Evolutionary conservation across 2,797 vertebrate species (phyloP).

Genomic region (Syncerus caffer): DNA sequence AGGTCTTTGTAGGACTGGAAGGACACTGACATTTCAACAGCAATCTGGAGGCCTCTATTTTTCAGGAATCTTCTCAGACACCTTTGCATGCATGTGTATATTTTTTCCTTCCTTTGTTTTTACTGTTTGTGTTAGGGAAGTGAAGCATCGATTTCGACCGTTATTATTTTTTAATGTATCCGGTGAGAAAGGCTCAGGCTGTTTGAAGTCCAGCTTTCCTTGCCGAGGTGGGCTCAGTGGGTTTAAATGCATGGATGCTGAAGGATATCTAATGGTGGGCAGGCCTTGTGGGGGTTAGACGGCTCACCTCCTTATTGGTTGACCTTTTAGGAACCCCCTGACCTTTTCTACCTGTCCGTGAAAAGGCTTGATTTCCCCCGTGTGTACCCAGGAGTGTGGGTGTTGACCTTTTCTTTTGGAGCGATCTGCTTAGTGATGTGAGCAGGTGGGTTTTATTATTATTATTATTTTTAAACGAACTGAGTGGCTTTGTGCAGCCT

Average conservation of each 20-base stretch:
- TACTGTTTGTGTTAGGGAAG: constrained; percentile 60
- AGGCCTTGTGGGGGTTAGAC: neutral
- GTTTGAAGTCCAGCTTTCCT: neutral
- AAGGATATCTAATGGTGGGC: neutral
- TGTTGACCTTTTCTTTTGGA: constrained; percentile 44
- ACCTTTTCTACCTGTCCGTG: neutral
- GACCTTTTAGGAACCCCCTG: neutral
- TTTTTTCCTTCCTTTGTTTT: constrained; percentile 9
- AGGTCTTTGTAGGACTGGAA: constrained; percentile 36
- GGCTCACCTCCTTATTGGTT: neutral
- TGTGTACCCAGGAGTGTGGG: neutral
- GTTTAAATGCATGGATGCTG: neutral
- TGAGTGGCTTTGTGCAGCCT: neutral
- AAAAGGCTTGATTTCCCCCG: neutral
- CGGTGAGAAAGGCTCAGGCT: neutral
- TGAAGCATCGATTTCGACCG: constrained; percentile 41
- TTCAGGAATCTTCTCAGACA: constrained; percentile 47
- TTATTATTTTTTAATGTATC: constrained; percentile 56
- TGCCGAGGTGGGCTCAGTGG: accelerated
- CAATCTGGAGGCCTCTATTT: constrained; percentile 24
- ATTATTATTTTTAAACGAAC: constrained; percentile 13
- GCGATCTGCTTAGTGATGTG: neutral
- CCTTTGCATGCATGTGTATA: neutral
- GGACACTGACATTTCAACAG: constrained; percentile 20
- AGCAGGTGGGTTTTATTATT: neutral